Conservation (phyloP, 2,797 vertebrate genomes). For the Chloroceryle amazona region DNA sequence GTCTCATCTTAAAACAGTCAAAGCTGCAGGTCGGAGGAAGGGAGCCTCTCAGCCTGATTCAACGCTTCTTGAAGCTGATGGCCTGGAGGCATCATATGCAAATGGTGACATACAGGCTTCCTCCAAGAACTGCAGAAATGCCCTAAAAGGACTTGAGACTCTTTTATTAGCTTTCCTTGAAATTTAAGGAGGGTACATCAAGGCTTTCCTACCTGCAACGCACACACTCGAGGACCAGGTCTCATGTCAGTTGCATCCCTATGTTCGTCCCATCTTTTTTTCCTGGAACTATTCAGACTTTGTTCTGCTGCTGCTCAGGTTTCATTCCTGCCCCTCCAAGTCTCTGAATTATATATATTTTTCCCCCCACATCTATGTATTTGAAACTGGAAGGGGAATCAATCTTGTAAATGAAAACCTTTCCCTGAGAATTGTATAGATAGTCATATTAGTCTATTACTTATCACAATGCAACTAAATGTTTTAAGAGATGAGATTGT, state of each 20-base stretch:
- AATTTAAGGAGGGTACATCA: neutral
- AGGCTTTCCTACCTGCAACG: neutral
- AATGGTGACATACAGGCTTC: neutral
- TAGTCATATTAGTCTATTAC: neutral
- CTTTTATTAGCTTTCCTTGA: neutral
- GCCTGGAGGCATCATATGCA: constrained; percentile 8
- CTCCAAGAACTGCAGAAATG: neutral
- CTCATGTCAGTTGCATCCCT: neutral
- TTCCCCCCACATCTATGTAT: neutral
- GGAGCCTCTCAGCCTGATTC: neutral
- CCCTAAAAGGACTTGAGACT: neutral
- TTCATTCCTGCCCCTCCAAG: neutral
- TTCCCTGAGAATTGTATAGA: neutral
- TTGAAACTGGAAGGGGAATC: neutral
- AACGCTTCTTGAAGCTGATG: neutral
- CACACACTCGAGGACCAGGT: neutral
- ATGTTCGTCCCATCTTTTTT: neutral
- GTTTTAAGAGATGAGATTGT: constrained; percentile 29
- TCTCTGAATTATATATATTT: neutral
- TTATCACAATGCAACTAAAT: constrained; percentile 18
- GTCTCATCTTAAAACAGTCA: neutral
- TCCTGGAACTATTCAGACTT: neutral
- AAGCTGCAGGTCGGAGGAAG: neutral
- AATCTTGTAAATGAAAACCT: neutral
- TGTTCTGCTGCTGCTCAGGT: neutral